Percentiles rank a stretch among this genome's conserved stretches.
phyloP scores from a whole-genome alignment of 1,140 invertebrate species.

The Trachelipus rathkii region DNA sequence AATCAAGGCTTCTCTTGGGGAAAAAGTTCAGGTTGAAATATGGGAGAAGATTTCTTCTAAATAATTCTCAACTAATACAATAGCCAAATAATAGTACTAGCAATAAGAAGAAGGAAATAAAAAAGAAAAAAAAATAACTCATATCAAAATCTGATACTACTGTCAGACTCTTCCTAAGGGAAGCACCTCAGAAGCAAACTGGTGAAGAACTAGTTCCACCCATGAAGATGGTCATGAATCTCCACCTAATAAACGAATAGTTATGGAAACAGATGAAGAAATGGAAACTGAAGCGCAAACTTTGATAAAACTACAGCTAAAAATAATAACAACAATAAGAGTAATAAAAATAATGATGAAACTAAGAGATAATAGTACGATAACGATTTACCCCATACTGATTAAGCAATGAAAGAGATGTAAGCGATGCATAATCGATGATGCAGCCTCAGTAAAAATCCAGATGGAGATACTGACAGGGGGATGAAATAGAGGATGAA shows the following conservation, averaged over 20 bases:
- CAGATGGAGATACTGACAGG: not conserved
- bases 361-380: too few relatives aligned
- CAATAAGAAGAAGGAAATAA: not conserved
- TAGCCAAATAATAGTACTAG: not conserved
- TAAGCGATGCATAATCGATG: not conserved
- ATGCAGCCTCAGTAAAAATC: conserved; percentile 3
- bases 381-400: too few relatives aligned
- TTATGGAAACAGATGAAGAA: not conserved
- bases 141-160: not conserved
- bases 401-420: not conserved
- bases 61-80: not conserved
- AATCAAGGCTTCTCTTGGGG: too few relatives aligned
- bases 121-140: conserved; percentile 5
- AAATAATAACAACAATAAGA: not conserved
- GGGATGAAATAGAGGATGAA: too few relatives aligned
- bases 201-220: not conserved
- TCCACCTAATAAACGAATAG: not conserved
- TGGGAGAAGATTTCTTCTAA: not conserved
- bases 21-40: too few relatives aligned
- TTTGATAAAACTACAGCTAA: not conserved
- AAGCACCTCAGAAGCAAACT: not conserved
- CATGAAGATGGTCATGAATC: not conserved
- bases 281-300: not conserved
- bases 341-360: too few relatives aligned
- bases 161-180: too few relatives aligned